Evolutionary conservation across 2,888 invertebrate species (phyloP), one percentile per base, ranked within the genome.

Genomic region (Callosobruchus maculatus): DNA sequence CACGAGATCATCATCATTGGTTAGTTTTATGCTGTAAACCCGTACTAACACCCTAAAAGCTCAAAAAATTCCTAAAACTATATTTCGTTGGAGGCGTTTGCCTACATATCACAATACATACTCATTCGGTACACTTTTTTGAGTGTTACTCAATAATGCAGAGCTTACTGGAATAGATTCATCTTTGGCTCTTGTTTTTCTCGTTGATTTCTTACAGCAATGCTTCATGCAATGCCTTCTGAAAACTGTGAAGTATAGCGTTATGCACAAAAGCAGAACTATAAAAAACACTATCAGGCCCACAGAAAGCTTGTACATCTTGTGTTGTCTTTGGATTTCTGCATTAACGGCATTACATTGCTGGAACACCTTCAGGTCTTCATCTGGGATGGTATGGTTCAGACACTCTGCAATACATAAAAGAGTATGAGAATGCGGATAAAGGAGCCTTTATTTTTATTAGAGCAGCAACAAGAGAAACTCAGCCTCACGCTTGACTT

Each of bases 351-450:
- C 71, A 67, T 68, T 67, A 69, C 78, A 78, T 21, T 77, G 68
- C 20, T 71, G 49, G 68, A 73, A 72, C 0, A 74, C 71, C 20
- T 69, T 20, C 21, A 72, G n/a, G 30, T 78, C 76, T 21, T 74
- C 76, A 22, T 77, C 71, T 3, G 70, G 71, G 22, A 74, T 31
- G 72, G 71, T 66, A 1, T 18, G 13, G 13, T 74, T 20, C 3
- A 72, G 7, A 31, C 76, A 78, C 71, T 30, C 77, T 77, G 72
- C 71, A 78, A 77, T 71, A n/a, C n/a, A n/a, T n/a, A n/a, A n/a
- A n/a, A n/a, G n/a, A n/a, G n/a, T n/a, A n/a, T n/a, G n/a, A n/a
- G n/a, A n/a, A n/a, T n/a, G n/a, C n/a, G n/a, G n/a, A n/a, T n/a
- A n/a, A n/a, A n/a, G n/a, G n/a, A n/a, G n/a, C n/a, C n/a, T n/a